phyloP scores from a whole-genome alignment of 1,140 invertebrate genomes.

The Brachionus rubens region DNA sequence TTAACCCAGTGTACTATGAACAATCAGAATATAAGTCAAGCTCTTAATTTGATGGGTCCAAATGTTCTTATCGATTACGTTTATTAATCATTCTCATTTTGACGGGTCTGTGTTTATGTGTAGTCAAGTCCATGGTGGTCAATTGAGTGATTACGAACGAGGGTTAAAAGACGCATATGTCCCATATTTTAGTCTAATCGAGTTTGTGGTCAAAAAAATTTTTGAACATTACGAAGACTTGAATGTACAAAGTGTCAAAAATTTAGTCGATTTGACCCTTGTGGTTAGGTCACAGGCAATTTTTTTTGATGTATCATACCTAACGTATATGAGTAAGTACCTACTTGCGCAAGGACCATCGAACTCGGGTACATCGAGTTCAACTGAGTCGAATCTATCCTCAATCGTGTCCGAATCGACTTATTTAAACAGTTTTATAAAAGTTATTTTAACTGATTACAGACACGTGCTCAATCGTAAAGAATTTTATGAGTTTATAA shows the following conservation, averaged over 20 bases:
- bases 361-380: no score
- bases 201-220: not conserved
- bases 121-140: not conserved
- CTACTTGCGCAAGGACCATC: no score
- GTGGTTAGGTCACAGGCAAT: not conserved
- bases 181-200: not conserved
- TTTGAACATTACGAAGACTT: not conserved
- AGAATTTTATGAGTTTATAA: not conserved
- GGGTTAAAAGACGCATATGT: not conserved
- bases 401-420: not conserved
- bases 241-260: not conserved
- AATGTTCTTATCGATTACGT: not conserved
- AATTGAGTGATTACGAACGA: slow-evolving; percentile 3
- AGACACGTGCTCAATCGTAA: not conserved
- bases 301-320: not conserved
- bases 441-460: not conserved
- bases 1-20: not conserved
- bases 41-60: not conserved
- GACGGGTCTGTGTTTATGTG: slow-evolving; percentile 4
- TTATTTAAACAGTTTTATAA: slow-evolving; percentile 1
- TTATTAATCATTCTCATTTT: not conserved
- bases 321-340: no score
- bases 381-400: not conserved
- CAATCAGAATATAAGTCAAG: not conserved
- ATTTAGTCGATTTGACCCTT: not conserved